Base-by-base conservation (phyloP, 2,113 vertebrate species). In the Podarcis raffonei region DNA sequence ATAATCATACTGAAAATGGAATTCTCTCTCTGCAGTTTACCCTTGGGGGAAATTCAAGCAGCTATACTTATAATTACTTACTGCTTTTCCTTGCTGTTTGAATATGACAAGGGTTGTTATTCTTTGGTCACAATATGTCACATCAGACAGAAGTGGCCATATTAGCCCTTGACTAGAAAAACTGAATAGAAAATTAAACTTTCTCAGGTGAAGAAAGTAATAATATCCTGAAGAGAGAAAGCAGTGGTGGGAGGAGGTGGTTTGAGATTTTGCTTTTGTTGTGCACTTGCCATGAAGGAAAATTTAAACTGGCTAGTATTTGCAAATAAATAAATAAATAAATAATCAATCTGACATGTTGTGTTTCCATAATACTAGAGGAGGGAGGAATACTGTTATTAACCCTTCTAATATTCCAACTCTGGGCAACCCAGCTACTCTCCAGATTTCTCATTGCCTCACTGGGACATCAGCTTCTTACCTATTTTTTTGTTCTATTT, bases 11-110 rank as follows among this genome's bases (percentile, higher is more conserved):
- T 84, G 48, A 71, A 57, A 66, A 35, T 23, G 15, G 3, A 62
- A 20, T 65, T 69, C 35, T 81, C 69, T 66, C 79, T 82, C 66
- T 69, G 5, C 4, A 71, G 81, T 59, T 69, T 68, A 71, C 59
- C 30, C 37, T 22, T 39, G 20, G 87, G 84, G 81, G 86, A 89
- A 90, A 22, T 77, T 53, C 59, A 65, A 88, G 42, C 8, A 32
- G 62, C 65, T 77, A 20, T 48, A 59, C 22, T 65, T 75, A 48
- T 30, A 79, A 42, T 69, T 79, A 53, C 39, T 35, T 48, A 16
- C 27, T 42, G 11, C 42, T 48, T 57, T 23, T 27, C 18, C 11
- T 11, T 79, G 8, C 27, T 80, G 30, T 20, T 69, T 87, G 77
- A 20, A 25, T 79, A 42, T 23, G 30, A 35, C 39, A 78, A 5